Conservation (phyloP, 2,113 vertebrate genomes). For the Synodontis membranacea region DNA sequence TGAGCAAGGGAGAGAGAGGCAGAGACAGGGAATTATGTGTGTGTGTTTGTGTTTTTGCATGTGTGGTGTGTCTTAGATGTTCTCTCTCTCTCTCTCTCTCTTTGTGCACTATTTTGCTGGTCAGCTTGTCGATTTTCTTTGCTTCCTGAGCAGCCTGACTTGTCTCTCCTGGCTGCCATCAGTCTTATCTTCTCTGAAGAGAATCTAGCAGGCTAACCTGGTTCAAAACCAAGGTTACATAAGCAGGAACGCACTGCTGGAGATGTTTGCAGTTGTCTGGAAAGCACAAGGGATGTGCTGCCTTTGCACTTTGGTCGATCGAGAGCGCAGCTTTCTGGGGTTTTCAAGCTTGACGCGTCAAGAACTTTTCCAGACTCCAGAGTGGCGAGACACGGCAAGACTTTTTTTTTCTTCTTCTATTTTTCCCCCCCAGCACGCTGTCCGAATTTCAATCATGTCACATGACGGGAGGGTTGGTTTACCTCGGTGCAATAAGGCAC, state of each 20-base stretch:
- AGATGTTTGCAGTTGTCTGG: slow-evolving; percentile 58
- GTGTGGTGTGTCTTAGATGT: slow-evolving; percentile 67
- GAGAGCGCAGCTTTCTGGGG: slow-evolving; percentile 28
- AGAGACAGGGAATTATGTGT: slow-evolving; percentile 65
- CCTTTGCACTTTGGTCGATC: slow-evolving; percentile 49
- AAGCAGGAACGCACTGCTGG: slow-evolving; percentile 59
- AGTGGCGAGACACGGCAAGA: not conserved
- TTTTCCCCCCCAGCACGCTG: not conserved
- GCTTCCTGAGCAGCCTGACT: slow-evolving; percentile 56
- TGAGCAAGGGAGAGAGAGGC: slow-evolving; percentile 78
- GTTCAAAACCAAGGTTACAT: slow-evolving; percentile 60
- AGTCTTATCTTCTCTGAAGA: slow-evolving; percentile 60
- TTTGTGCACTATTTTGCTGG: slow-evolving; percentile 48
- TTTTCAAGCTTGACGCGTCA: slow-evolving; percentile 23
- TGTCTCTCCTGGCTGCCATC: slow-evolving; percentile 53
- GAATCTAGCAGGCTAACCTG: slow-evolving; percentile 60
- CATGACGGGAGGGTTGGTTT: not conserved
- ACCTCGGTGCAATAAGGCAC: slow-evolving; percentile 3
- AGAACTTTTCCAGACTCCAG: slow-evolving; percentile 12
- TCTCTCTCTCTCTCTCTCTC: slow-evolving; percentile 47
- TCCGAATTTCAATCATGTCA: not conserved
- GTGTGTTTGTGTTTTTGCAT: slow-evolving; percentile 65
- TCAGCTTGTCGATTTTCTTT: slow-evolving; percentile 58
- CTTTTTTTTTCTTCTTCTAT: not conserved
- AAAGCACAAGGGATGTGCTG: slow-evolving; percentile 51